Base-by-base conservation (phyloP, 1,140 invertebrate species). In the Leptinotarsa texana region DNA sequence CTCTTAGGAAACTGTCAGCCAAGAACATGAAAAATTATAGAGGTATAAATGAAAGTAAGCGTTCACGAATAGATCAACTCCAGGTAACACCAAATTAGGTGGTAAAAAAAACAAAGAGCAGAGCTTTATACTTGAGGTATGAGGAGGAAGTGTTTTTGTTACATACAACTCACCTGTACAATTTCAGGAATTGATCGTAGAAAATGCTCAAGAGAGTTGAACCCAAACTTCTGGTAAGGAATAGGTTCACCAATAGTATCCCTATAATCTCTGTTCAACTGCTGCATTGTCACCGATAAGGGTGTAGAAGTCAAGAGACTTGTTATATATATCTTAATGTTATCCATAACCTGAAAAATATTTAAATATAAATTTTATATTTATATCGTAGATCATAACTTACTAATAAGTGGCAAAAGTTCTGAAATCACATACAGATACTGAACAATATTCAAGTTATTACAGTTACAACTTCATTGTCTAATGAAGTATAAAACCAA, bases 151-250 rank as follows among this genome's bases (percentile, higher is more conserved):
- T 42, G 33, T 33, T 24, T 33, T 33, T 66, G 5, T 66, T 6
- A 24, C 5, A 66, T 42, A 1, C 17, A 42, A 68, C n/a, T 65
- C 70, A 78, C 77, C 57, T 24, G 22, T 22, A 75, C 76, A 65
- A 68, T 65, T 65, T 79, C 75, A 21, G 75, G 69, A 27, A 79
- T 79, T 27, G 63, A 74, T 57, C 74, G 67, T 42, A 79, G 73
- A 67, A 76, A 76, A 68, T 79, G 75, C 66, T 79, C 77, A 6
- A 71, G 18, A n/a, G 73, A 74, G 27, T 75, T 79, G 48, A 74
- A 79, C 5, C 65, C 63, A 17, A 76, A 76, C 33, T 70, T 66
- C 22, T 57, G 21, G 57, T 49, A 74, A 5, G 77, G 77, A 18
- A 79, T 75, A 61, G 57, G 17, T 5, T 42, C 13, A 13, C 77